These are phyloP conservation scores for Epirrhoe alternata DNA, from an alignment of 2,888 invertebrate genomes.

Conservation along the genomic window DNA sequence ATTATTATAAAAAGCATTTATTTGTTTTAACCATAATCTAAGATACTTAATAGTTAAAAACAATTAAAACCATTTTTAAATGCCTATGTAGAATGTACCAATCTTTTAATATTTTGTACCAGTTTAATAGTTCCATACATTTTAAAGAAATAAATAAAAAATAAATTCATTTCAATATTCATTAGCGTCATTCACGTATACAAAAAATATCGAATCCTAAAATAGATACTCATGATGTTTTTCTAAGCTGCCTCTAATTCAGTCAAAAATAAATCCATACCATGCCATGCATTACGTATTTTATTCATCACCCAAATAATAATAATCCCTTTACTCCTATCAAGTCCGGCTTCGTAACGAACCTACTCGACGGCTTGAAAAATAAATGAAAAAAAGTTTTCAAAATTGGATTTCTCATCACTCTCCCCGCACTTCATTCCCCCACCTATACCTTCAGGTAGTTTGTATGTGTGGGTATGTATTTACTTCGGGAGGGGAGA, in stretches of 20 bases:
- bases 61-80: too few relatives aligned
- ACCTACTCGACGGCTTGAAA: slow-evolving; percentile 17
- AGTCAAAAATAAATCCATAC: slow-evolving; percentile 14
- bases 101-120: too few relatives aligned
- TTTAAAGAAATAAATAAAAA: too few relatives aligned
- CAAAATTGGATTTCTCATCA: slow-evolving; percentile 42
- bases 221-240: neutral
- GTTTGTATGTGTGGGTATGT: slow-evolving; percentile 50
- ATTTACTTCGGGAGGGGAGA: slow-evolving; percentile 46
- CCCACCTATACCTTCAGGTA: slow-evolving; percentile 39
- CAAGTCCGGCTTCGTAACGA: slow-evolving; percentile 16
- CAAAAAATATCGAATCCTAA: neutral
- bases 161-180: neutral
- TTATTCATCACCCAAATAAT: slow-evolving; percentile 4
- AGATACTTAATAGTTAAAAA: too few relatives aligned
- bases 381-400: slow-evolving; percentile 38
- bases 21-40: too few relatives aligned
- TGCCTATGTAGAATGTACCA: too few relatives aligned
- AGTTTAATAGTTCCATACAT: too few relatives aligned
- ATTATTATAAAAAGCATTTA: too few relatives aligned
- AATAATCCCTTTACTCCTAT: slow-evolving; percentile 16
- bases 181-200: neutral
- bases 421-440: slow-evolving; percentile 44
- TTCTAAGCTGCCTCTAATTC: neutral
- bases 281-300: slow-evolving; percentile 8